phyloP scores from a whole-genome alignment of 2,113 vertebrate species.

The Lepidothrix coronata region DNA sequence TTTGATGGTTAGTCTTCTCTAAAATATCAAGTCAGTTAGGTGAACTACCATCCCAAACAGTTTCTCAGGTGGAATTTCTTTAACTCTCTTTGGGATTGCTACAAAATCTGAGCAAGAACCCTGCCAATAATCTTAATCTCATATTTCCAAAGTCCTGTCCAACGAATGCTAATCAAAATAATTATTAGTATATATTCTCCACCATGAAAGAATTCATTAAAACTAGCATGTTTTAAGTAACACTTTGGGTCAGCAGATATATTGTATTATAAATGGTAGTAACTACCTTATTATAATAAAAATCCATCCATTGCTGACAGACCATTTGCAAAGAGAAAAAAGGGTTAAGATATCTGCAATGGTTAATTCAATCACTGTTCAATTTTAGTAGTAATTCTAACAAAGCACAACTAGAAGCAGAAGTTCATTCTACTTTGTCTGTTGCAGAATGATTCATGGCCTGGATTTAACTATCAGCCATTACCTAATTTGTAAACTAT shows the following conservation, averaged over 20 bases:
- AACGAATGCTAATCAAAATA: background rate
- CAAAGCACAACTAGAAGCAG: background rate
- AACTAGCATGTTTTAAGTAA: background rate
- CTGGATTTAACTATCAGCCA: background rate
- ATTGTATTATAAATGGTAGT: background rate
- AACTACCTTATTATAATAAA: background rate
- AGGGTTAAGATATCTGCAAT: background rate
- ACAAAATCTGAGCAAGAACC: background rate
- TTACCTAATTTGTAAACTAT: background rate
- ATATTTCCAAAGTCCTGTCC: background rate
- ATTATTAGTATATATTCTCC: background rate
- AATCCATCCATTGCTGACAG: background rate
- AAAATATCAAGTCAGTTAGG: background rate
- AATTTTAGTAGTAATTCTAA: background rate
- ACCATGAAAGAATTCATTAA: background rate
- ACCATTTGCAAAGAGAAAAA: background rate
- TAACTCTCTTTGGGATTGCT: background rate
- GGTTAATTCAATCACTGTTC: background rate
- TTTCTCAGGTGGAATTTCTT: background rate
- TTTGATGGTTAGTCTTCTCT: background rate
- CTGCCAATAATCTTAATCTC: accelerated
- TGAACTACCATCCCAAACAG: background rate
- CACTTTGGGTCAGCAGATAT: background rate
- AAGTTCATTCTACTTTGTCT: background rate
- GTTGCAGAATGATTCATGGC: background rate